Evolutionary conservation across 2,888 invertebrate genomes (phyloP), one percentile per base, ranked within the genome.

Genomic region (Ectobius pallidus): DNA sequence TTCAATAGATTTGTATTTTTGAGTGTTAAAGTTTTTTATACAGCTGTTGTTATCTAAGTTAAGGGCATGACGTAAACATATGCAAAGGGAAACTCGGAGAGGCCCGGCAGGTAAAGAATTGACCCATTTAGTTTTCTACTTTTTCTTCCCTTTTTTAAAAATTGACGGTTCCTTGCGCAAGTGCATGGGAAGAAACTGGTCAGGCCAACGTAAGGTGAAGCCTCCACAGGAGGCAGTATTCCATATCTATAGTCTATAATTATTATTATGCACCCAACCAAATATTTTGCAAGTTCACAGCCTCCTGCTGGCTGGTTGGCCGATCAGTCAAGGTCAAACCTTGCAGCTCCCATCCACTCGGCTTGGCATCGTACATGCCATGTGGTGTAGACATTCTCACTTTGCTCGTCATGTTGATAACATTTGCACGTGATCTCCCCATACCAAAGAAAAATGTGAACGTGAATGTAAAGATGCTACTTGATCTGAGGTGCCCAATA

Each of bases 1-100:
- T 75, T 74, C 75, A 71, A 77, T 77, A 77, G 77, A 77, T 77
- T 77, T 75, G 77, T 77, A 77, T 77, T 77, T 77, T 77, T 77
- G 77, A 77, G 77, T 77, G 77, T 77, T 77, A 75, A 76, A 75
- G 73, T 75, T 77, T 77, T 77, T 77, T 76, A 76, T 76, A 76
- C 76, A 61, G 71, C 74, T 75, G 76, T 76, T 76, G 75, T 76
- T 76, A 76, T 74, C 75, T 75, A 74, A 76, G 76, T 75, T 76
- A 73, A 73, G 74, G 75, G 73, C 71, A 52, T 71, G 73, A 71
- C 67, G 71, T 70, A 72, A 73, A 67, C 46, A 70, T 62, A 55
- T 67, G 65, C 61, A 58, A 71, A 49, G 71, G 71, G 68, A 74
- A 72, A 72, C 68, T 71, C 61, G 69, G 71, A 74, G 71, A 75